Evolutionary conservation across 2,113 vertebrate species (phyloP).

Genomic region (Pogonocichla stellata): DNA sequence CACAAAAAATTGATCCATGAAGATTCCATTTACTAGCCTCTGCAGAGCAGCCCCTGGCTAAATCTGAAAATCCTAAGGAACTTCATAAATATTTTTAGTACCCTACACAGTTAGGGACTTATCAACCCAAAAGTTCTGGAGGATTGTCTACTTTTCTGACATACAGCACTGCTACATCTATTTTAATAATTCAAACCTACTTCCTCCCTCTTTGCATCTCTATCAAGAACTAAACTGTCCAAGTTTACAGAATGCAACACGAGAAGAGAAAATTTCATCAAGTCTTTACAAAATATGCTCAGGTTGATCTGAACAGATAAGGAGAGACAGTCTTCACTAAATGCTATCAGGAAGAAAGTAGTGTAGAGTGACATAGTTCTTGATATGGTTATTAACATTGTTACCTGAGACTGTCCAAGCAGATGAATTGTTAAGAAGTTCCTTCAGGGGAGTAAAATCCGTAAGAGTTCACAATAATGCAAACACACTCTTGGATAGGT

Average conservation of each 20-base stretch:
- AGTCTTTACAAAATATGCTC: not conserved
- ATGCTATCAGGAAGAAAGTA: not conserved
- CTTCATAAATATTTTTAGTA: conserved; percentile 22
- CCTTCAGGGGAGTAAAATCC: not conserved
- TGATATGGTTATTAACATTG: not conserved
- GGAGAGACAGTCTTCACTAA: not conserved
- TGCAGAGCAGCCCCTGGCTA: not conserved
- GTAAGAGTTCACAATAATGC: not conserved
- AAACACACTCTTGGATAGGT: not conserved
- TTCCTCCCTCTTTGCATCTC: not conserved
- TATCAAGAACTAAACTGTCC: not conserved
- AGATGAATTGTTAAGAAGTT: not conserved
- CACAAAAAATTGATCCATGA: not conserved
- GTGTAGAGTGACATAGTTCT: not conserved
- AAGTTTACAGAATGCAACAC: not conserved
- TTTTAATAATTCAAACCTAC: not conserved
- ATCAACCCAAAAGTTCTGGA: conserved; percentile 28
- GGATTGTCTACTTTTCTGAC: not conserved
- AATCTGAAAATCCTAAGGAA: not conserved
- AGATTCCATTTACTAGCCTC: not conserved
- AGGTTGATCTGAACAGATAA: not conserved
- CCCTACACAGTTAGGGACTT: not conserved
- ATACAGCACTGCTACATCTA: not conserved
- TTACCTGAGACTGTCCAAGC: not conserved
- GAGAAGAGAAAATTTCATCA: not conserved